Evolutionary conservation across 2,113 vertebrate species (phyloP), one percentile per base, ranked within the genome.

Genomic region (Callospermophilus lateralis): DNA sequence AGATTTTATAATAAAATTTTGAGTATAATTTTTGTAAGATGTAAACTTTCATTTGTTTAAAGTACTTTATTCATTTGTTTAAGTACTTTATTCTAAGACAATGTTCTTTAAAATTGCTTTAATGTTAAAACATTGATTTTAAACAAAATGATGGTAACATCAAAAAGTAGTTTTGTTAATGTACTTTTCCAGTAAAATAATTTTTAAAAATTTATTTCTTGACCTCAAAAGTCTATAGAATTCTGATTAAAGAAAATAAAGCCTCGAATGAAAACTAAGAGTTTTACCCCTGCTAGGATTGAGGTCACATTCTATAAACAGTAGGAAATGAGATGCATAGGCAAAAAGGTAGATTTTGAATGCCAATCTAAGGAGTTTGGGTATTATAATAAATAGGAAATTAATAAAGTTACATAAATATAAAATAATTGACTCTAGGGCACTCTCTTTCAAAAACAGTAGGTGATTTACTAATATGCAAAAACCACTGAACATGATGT

Each of bases 371-470:
- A 96, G 73, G 58, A 67, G 24, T 79, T 16, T 74, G 55, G 48
- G 34, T 22, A 39, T 92, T 92, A 76, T 7, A 37, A 34, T 53
- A 73, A 94, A 76, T 6, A 84, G 39, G 30, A 92, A 85, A 89
- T 83, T 53, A 72, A 72, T 28, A 72, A 93, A 77, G 61, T 58
- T 89, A 11, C 61, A 74, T 91, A 91, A 95, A 77, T 81, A 83
- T 91, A 48, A 87, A 93, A 58, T 65, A 55, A 84, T 19, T 95
- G 65, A 78, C 28, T 91, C 17, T 6, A 72, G 39, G 45, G 84
- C 72, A 79, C 12, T 45, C 83, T 88, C 70, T 84, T 87, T 77
- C 37, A 88, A 30, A 89, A 95, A 91, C 1, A 78, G 34, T 37
- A 70, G 90, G 1, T 77, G 53, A 84, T 7, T 42, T 92, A 85